These are phyloP conservation scores for Neoitamus cyanurus DNA, from an alignment of 2,888 invertebrate genomes.

Conservation along the genomic window DNA sequence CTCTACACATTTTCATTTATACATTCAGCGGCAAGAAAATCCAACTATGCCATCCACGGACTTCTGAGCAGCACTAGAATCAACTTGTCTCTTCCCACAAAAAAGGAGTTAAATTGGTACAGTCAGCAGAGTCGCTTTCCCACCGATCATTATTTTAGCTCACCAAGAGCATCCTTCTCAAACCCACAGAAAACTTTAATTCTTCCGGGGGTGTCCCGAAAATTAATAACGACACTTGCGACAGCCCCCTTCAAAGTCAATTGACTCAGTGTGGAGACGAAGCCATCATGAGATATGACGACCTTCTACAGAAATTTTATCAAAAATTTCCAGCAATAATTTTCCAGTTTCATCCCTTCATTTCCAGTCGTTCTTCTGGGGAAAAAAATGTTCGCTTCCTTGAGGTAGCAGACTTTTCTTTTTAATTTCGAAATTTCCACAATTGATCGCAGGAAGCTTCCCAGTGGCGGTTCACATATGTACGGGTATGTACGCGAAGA, in stretches of 20 bases:
- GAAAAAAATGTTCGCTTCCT: not conserved
- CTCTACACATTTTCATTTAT: not conserved
- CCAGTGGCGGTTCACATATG: slow-evolving; percentile 35
- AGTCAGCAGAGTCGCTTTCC: not conserved
- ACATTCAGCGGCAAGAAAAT: not conserved
- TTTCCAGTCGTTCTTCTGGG: not conserved
- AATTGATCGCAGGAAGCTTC: not conserved
- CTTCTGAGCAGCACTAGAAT: not conserved
- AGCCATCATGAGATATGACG: slow-evolving; percentile 3
- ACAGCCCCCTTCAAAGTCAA: not conserved
- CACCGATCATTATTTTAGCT: not conserved
- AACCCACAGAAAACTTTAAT: not conserved
- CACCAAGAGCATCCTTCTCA: not conserved
- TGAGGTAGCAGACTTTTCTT: slow-evolving; percentile 29
- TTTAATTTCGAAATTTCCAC: slow-evolving; percentile 24
- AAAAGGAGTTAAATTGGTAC: not conserved
- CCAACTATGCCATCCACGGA: not conserved
- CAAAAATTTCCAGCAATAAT: slow-evolving; percentile 29
- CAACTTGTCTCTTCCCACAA: not conserved
- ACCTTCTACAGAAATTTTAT: slow-evolving; percentile 18
- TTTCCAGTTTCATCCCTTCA: slow-evolving; percentile 9
- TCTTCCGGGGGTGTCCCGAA: not conserved
- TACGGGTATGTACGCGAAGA: not conserved
- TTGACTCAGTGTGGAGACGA: not conserved
- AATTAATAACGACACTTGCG: slow-evolving; percentile 18